phyloP scores from a whole-genome alignment of 2,888 invertebrate genomes.

The Tenthredo livida region DNA sequence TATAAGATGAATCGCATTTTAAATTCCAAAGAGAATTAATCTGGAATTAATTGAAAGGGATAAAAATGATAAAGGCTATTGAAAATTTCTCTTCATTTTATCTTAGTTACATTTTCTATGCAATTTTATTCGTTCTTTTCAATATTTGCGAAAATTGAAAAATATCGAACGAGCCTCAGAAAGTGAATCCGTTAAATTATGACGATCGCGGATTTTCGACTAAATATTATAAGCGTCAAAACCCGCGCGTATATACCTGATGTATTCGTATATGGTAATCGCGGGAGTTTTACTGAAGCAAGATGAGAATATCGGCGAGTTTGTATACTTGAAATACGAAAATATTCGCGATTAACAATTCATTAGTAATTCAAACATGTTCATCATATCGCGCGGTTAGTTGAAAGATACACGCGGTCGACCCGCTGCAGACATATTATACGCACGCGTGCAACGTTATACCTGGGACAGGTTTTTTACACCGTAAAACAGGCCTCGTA shows the following conservation, averaged over 20 bases:
- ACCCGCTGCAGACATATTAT: too few species aligned
- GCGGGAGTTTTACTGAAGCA: background rate
- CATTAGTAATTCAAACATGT: slow-evolving; percentile 31
- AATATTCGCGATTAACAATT: slow-evolving; percentile 22
- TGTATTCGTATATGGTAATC: background rate
- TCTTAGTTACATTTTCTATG: too few species aligned
- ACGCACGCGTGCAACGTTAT: slow-evolving; percentile 9
- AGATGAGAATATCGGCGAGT: background rate
- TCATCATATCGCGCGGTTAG: background rate
- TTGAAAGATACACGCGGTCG: background rate
- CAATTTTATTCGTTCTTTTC: background rate
- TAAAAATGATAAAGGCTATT: background rate
- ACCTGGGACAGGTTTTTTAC: background rate
- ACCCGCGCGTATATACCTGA: too few species aligned
- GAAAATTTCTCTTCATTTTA: background rate
- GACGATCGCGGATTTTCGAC: background rate
- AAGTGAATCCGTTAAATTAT: background rate
- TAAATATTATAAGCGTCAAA: background rate
- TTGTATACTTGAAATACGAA: background rate
- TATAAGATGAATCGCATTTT: background rate
- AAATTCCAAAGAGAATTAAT: background rate
- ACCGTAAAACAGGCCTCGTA: background rate
- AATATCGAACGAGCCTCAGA: background rate
- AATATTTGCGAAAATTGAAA: background rate
- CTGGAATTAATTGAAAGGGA: background rate